Base-by-base conservation (phyloP, 2,113 vertebrate species). In the Corydoras maculifer region DNA sequence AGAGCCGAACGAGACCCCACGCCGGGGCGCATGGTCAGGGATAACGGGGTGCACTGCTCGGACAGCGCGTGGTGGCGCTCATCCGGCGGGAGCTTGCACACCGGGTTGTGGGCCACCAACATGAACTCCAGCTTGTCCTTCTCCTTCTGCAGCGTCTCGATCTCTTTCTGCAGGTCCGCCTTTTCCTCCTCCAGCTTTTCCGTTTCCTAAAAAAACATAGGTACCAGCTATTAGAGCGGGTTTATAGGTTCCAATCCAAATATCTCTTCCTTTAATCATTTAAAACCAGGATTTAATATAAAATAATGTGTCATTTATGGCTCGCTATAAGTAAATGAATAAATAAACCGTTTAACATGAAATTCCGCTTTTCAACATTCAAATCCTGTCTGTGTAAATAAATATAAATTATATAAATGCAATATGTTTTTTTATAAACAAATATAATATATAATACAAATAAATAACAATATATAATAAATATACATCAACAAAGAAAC, bases 121-220 rank as follows among this genome's bases (percentile, higher is more conserved):
- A 99, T 97, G 86, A 99, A 99, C 80, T 98, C 96, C 86, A 99
- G 87, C 88, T 97, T 98, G 82, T 99, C 97, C 77, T 98, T 99
- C 87, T 99, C 97, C 73, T 99, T 99, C 87, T 96, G 94, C 69
- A 99, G 86, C 65, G 84, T 93, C 29, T 97, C 95, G 0, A 99
- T 99, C 86, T 98, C 96, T 18, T 98, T 98, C 86, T 99, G 96
- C 77, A 99, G 85, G 58, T 94, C 93, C 0, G 96, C 94, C 72
- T 98, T 98, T 75, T 99, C 96, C 66, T 98, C 95, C 80, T 99
- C 97, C 80, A 99, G 88, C 80, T 97, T 94, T 82, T 98, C 96
- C 0, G 97, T 99, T 82, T 99, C 96, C 96, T 99, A 82, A 51
- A 10, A 68, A 51, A 49, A 68, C 5, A 55, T 7, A n/a, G 53